Evolutionary conservation across 2,888 invertebrate species (phyloP), one percentile per base, ranked within the genome.

Genomic region (Rhagonycha fulva): DNA sequence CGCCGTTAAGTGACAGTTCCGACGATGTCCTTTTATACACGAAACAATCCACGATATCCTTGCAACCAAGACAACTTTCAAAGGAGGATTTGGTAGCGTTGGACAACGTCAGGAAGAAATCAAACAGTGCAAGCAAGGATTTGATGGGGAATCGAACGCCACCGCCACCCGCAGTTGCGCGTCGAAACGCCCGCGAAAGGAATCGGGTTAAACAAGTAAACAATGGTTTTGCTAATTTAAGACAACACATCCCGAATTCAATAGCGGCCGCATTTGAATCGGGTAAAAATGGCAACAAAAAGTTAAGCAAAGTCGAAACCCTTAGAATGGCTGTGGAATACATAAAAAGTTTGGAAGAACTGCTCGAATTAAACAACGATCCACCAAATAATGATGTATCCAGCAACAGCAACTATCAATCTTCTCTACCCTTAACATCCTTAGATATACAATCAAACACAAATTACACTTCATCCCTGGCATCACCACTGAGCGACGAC

Each of bases 161-260:
- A 3, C 93, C 93, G 70, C 95, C 94, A 0, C 91, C 95, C 23
- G 94, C 63, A 4, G 63, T 66, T 14, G 63, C 63, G 26, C 63
- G 63, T 66, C 23, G 63, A 84, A 98, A 98, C 89, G 97, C 97
- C 78, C 91, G 98, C 71, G 98, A 98, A 90, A 89, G 98, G 19
- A 97, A 97, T 88, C 91, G 98, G 77, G 97, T 97, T 10, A 95
- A 96, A 82, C 96, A 96, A 90, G 96, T 96, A 26, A 96, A 96
- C 88, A 95, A 96, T 84, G 97, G 96, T 14, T 97, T 96, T 86
- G 95, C 96, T 0, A 94, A 94, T n/a, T 88, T 97, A 1, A 91
- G 96, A 19, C 94, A 95, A 82, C 96, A 95, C 85, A 96, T 97
- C 80, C 97, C 96, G 0, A 94, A 93, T 72, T 94, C 94, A 85